These are phyloP conservation scores for Eremobia ochroleuca DNA, from an alignment of 2,888 invertebrate genomes.

Conservation along the genomic window DNA sequence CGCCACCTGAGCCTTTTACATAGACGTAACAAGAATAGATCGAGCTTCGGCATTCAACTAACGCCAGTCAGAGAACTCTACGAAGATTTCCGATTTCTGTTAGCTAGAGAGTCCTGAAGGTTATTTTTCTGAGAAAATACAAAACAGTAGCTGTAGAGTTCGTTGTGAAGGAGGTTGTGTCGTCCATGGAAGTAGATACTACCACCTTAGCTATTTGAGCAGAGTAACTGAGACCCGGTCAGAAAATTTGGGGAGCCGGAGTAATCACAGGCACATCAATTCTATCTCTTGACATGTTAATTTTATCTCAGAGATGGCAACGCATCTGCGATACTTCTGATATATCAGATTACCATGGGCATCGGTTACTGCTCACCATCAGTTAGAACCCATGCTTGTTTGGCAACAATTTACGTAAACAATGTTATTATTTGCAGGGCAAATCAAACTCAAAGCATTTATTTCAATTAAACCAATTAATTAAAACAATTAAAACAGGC, in stretches of 20 bases:
- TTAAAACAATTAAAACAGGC: too few relatives aligned
- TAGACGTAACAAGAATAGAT: constrained; percentile 17
- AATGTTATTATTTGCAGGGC: not conserved
- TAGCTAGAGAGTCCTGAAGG: not conserved
- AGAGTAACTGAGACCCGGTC: too few relatives aligned
- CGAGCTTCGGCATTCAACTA: not conserved
- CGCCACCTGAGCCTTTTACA: constrained; percentile 20
- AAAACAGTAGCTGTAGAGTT: not conserved
- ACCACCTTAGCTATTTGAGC: not conserved
- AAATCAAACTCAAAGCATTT: not conserved
- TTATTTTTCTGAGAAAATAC: constrained; percentile 2
- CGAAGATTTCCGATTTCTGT: constrained; percentile 4
- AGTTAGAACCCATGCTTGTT: not conserved
- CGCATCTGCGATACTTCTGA: not conserved
- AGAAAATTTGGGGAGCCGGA: not conserved
- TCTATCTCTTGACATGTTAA: not conserved
- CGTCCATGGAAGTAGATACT: not conserved
- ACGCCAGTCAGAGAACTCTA: constrained; percentile 3
- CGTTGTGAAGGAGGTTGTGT: not conserved
- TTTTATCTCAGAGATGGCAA: not conserved
- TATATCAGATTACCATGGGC: too few relatives aligned
- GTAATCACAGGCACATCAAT: not conserved
- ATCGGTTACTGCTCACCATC: not conserved
- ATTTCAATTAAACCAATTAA: not conserved
- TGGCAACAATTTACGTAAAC: not conserved